Percentiles rank a stretch among this genome's conserved stretches.
Conservation (phyloP, 2,888 invertebrate species). For the Bedellia somnulentella region DNA sequence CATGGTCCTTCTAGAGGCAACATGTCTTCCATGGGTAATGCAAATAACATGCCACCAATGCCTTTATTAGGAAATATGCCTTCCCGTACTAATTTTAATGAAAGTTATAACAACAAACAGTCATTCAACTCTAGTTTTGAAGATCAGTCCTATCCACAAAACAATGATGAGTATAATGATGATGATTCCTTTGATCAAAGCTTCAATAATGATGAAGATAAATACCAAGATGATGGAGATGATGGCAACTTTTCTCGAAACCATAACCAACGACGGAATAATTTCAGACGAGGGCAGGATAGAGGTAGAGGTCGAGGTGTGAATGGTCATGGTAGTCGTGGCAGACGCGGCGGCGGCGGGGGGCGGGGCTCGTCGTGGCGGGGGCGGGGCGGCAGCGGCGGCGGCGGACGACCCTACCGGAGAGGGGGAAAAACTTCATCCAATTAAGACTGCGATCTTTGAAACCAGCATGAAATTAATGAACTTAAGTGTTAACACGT, state of each 20-base stretch:
- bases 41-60: conserved; percentile 20
- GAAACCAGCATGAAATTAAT: conserved; percentile 20
- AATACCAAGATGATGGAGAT: conserved; percentile 29
- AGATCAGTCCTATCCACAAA: conserved; percentile 30
- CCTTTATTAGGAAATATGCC: conserved; percentile 19
- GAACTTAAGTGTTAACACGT: conserved; percentile 34
- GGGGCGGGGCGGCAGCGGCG: conserved; percentile 20
- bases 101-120: conserved; percentile 43
- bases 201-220: conserved; percentile 24
- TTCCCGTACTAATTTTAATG: conserved; percentile 26
- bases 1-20: conserved; percentile 21
- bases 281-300: conserved; percentile 21
- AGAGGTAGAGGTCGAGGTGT: conserved; percentile 43
- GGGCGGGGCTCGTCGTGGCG: conserved; percentile 28
- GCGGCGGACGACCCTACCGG: conserved; percentile 37
- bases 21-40: conserved; percentile 19
- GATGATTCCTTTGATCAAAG: conserved; percentile 22
- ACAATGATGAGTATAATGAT: conserved; percentile 28
- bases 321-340: conserved; percentile 29
- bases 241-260: conserved; percentile 23
- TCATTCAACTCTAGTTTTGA: conserved; percentile 32
- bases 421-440: conserved; percentile 37
- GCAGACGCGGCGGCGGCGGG: conserved; percentile 17
- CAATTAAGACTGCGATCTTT: conserved; percentile 30
- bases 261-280: conserved; percentile 27